Conservation (phyloP, 2,113 vertebrate species). For the Tichodroma muraria region DNA sequence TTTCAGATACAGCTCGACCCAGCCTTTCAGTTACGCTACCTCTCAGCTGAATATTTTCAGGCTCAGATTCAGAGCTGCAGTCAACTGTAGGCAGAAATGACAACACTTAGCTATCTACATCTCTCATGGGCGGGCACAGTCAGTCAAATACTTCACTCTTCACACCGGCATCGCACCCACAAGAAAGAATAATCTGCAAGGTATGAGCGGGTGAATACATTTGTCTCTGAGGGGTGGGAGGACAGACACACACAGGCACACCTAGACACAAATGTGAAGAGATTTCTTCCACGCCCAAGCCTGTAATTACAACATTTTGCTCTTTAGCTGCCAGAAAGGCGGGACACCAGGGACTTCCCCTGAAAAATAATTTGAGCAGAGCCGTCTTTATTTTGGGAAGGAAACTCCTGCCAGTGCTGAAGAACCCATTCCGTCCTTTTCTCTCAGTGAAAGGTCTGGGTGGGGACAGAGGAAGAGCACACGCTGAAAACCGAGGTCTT, state of each 20-base stretch:
- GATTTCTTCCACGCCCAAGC: constrained; percentile 1
- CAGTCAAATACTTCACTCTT: constrained; percentile 5
- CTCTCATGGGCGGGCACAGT: constrained; percentile 3
- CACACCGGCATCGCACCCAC: not conserved
- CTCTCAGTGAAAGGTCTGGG: not conserved
- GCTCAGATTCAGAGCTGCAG: constrained; percentile 1
- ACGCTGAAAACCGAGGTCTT: not conserved
- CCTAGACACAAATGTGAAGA: constrained; percentile 9
- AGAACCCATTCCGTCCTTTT: not conserved
- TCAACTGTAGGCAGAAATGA: constrained; percentile 18
- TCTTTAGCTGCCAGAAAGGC: constrained; percentile 49
- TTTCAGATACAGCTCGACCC: not conserved
- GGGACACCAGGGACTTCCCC: constrained; percentile 14
- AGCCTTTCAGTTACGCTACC: not conserved
- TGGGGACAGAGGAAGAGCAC: not conserved
- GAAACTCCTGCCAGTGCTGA: not conserved
- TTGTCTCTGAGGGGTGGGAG: constrained; percentile 9
- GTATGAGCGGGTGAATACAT: not conserved
- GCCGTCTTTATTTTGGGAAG: constrained; percentile 18
- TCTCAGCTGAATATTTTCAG: not conserved
- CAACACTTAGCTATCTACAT: not conserved
- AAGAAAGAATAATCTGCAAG: constrained; percentile 20
- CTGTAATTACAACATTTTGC: constrained; percentile 8
- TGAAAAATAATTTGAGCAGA: constrained; percentile 2
- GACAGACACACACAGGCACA: constrained; percentile 1